A percentile compares a stretch with the other conserved stretches of the same genome.
Evolutionary conservation across 1,140 invertebrate genomes (phyloP).

Genomic region (Scylla paramamosain): DNA sequence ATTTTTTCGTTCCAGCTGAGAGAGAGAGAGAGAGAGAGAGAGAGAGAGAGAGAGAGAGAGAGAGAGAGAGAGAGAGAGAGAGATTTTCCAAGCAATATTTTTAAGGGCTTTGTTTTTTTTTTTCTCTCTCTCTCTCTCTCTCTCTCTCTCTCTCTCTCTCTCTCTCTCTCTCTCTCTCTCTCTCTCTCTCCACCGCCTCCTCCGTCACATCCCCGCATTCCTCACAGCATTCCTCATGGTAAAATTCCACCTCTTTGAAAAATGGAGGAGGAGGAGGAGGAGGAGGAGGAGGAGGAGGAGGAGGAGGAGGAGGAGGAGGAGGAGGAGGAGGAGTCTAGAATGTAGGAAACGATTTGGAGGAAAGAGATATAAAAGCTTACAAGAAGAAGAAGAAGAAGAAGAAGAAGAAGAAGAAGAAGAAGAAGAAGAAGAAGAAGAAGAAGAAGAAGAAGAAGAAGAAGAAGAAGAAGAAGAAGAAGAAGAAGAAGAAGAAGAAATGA

Average conservation of each 20-base stretch:
- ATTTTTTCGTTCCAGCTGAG: too few species aligned
- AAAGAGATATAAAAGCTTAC: neutral
- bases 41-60: too few species aligned
- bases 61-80: too few species aligned
- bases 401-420: slow-evolving; percentile 36
- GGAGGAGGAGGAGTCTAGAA: neutral
- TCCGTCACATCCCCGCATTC: neutral
- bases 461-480: neutral
- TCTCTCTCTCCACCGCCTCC: neutral
- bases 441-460: slow-evolving; percentile 39
- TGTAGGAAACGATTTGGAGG: neutral
- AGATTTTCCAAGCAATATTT: neutral
- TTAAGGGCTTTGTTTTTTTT: neutral
- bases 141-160: too few species aligned
- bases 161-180: too few species aligned
- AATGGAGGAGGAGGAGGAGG: too few species aligned
- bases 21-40: too few species aligned
- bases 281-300: neutral
- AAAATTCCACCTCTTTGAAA: too few species aligned
- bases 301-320: neutral
- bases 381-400: slow-evolving; percentile 43
- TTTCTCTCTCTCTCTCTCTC: neutral
- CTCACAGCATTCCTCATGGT: too few species aligned
- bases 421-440: too few species aligned
- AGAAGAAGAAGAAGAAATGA: slow-evolving; percentile 2